Evolutionary conservation across 2,888 invertebrate genomes (phyloP), one percentile per base, ranked within the genome.

Genomic region (Ectemnius lituratus): DNA sequence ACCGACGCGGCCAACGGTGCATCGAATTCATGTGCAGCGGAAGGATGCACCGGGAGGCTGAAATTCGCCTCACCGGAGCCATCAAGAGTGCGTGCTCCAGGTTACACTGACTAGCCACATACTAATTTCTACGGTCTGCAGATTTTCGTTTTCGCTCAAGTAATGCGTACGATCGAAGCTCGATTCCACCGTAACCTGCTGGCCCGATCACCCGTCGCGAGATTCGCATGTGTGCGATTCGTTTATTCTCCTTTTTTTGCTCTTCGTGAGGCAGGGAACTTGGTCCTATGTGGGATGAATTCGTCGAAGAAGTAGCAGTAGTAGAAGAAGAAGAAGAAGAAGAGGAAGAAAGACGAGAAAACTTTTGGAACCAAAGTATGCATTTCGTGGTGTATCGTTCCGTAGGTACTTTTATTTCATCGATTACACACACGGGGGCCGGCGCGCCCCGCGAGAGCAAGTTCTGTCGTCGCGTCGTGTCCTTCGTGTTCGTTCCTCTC

Each of bases 221-320:
- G 71, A 73, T 81, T 76, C 77, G 68, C 77, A 63, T 75, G 65
- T 69, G 72, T 80, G 37, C 37, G 67, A 70, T 70, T 67, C 67
- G 59, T 69, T 73, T 73, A 62, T 76, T 64, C 57, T 47, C 79
- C 49, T 68, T 63, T 73, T 79, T 72, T 79, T 81, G 75, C 67
- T 61, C 66, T 75, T 78, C 78, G 76, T 72, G 84, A 80, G 80
- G 74, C 84, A 82, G 82, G 82, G 84, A 86, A 79, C 81, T 88
- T 88, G 88, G 86, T 88, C 86, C 88, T 86, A 85, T 84, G 75
- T 80, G 82, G 75, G 79, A 72, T 79, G 81, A 82, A 65, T 74
- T 77, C 76, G 76, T 8, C 37, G 37, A 37, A 37, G 37, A 37
- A 37, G 37, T 37, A 37, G 37, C 37, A 37, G 37, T 37, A 37